Conservation (phyloP, 2,888 invertebrate species). For the Ditula angustiorana region DNA sequence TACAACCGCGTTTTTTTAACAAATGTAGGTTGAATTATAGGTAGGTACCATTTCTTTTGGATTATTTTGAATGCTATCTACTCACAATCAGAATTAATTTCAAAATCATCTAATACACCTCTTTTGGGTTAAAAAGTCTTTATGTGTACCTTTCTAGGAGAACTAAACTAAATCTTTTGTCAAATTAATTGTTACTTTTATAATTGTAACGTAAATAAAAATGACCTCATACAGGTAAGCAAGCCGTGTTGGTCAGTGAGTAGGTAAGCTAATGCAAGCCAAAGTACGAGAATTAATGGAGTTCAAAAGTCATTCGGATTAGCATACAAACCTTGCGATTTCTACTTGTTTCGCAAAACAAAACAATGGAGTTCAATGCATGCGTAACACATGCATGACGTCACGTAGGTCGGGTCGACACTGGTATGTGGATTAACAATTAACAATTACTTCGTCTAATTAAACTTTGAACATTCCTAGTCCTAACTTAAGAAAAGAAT, state of each 20-base stretch:
- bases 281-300: slow-evolving; percentile 35
- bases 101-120: too few species aligned
- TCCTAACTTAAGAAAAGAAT: too few species aligned
- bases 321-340: slow-evolving; percentile 65
- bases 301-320: slow-evolving; percentile 57
- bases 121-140: too few species aligned
- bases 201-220: background rate
- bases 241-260: slow-evolving; percentile 16
- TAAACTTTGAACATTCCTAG: too few species aligned
- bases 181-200: too few species aligned
- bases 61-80: too few species aligned
- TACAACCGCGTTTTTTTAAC: too few species aligned
- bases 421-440: slow-evolving; percentile 2
- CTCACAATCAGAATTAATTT: too few species aligned
- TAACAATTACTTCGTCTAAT: background rate
- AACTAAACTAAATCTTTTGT: too few species aligned
- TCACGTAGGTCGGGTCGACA: background rate
- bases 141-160: too few species aligned
- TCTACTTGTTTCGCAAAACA: slow-evolving; percentile 73
- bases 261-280: slow-evolving; percentile 11
- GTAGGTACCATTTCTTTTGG: too few species aligned
- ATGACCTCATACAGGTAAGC: background rate
- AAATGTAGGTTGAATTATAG: too few species aligned
- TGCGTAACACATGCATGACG: slow-evolving; percentile 53
- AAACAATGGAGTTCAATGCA: slow-evolving; percentile 76